These are phyloP conservation scores for Hypercompe scribonia DNA, from an alignment of 2,888 invertebrate genomes.

Conservation along the genomic window DNA sequence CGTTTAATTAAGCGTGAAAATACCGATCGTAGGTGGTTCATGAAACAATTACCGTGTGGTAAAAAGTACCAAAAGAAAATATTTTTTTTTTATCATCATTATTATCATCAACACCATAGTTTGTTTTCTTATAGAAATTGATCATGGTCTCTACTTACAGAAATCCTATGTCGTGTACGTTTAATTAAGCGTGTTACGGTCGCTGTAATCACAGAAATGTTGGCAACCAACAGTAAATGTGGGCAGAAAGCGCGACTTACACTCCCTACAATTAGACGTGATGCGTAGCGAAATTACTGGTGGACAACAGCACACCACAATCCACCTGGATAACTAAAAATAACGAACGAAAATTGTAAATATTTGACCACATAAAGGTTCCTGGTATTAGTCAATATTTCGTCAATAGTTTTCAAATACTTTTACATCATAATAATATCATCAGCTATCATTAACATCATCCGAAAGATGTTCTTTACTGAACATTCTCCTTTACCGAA, in stretches of 20 bases:
- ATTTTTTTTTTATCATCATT: background rate
- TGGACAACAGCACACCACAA: slow-evolving; percentile 38
- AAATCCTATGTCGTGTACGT: slow-evolving; percentile 29
- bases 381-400: too few relatives aligned
- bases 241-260: slow-evolving; percentile 69
- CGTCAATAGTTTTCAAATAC: too few relatives aligned
- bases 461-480: too few relatives aligned
- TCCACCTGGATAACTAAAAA: slow-evolving; percentile 23
- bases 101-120: background rate
- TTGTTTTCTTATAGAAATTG: background rate
- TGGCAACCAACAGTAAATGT: slow-evolving; percentile 60
- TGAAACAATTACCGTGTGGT: too few relatives aligned
- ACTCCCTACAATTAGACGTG: slow-evolving; percentile 52
- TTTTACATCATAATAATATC: too few relatives aligned
- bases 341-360: background rate
- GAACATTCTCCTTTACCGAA: too few relatives aligned
- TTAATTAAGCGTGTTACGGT: slow-evolving; percentile 49
- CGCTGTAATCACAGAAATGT: slow-evolving; percentile 49
- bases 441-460: too few relatives aligned
- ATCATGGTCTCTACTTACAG: background rate
- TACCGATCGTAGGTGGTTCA: too few relatives aligned
- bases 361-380: too few relatives aligned
- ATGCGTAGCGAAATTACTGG: slow-evolving; percentile 43
- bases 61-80: too few relatives aligned
- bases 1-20: too few relatives aligned